phyloP scores from a whole-genome alignment of 2,113 vertebrate species.

The Paratilapia polleni region DNA sequence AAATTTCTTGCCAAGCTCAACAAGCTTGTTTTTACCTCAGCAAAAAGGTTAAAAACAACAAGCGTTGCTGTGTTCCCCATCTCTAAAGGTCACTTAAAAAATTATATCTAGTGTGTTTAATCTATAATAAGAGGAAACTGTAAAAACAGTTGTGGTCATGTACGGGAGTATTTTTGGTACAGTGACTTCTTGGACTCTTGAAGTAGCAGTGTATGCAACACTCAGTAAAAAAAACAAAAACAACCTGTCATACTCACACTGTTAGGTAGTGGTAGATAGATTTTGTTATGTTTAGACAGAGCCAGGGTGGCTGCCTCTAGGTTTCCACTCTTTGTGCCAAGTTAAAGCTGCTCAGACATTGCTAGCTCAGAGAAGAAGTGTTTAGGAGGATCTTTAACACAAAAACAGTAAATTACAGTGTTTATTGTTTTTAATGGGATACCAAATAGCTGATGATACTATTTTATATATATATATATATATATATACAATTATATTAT shows the following conservation, averaged over 20 bases:
- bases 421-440: not conserved
- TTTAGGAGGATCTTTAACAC: not conserved
- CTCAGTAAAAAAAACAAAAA: not conserved
- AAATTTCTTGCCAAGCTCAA: not conserved
- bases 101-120: too few relatives aligned
- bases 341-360: not conserved
- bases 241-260: not conserved
- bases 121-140: too few relatives aligned
- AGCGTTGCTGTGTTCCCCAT: not conserved
- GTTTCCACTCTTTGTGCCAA: not conserved
- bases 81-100: not conserved
- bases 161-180: not conserved
- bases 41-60: not conserved
- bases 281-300: conserved; percentile 1
- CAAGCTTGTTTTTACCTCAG: not conserved
- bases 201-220: not conserved
- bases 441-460: not conserved
- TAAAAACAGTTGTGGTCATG: not conserved
- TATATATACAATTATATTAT: too few relatives aligned
- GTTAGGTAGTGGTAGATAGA: not conserved
- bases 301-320: not conserved
- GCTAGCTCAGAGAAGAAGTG: not conserved
- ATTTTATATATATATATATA: not conserved
- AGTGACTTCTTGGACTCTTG: not conserved
- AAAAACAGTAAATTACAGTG: not conserved